A percentile compares a stretch with the other conserved stretches of the same genome.
Evolutionary conservation across 2,113 vertebrate species (phyloP).

Genomic region (Cheirogaleus medius): DNA sequence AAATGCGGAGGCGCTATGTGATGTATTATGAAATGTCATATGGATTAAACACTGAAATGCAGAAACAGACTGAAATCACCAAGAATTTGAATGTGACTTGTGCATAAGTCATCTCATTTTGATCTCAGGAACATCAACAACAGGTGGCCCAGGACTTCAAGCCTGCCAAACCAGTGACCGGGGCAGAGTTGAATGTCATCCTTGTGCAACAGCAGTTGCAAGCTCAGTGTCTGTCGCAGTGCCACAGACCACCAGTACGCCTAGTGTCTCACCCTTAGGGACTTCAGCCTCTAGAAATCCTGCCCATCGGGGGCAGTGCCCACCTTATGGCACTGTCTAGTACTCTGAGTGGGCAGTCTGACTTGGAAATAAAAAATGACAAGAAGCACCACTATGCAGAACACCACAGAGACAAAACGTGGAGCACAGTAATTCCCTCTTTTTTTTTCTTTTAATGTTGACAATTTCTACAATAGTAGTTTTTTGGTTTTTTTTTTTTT

Average conservation of each 20-base stretch:
- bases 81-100: constrained; percentile 99
- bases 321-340: constrained; percentile 95
- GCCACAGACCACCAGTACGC: constrained; percentile 94
- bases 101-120: constrained; percentile 99
- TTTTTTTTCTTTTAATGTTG: too few species aligned
- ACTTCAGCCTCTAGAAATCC: constrained; percentile 92
- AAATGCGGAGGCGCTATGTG: too few species aligned
- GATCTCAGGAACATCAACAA: constrained; percentile 92
- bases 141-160: too few species aligned
- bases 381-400: constrained; percentile 95
- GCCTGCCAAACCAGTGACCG: too few species aligned
- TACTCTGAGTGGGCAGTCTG: constrained; percentile 92
- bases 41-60: too few species aligned
- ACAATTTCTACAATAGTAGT: too few species aligned
- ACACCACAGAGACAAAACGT: constrained; percentile 89
- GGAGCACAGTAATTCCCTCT: constrained; percentile 85
- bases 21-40: too few species aligned
- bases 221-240: constrained; percentile 94
- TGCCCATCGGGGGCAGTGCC: constrained; percentile 92
- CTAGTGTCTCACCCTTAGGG: constrained; percentile 95
- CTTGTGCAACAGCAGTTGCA: constrained; percentile 89
- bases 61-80: constrained; percentile 93
- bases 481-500: too few species aligned
- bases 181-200: neutral
- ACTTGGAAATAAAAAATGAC: constrained; percentile 95